Conservation (phyloP, 2,797 vertebrate species). For the Glyptemys insculpta region DNA sequence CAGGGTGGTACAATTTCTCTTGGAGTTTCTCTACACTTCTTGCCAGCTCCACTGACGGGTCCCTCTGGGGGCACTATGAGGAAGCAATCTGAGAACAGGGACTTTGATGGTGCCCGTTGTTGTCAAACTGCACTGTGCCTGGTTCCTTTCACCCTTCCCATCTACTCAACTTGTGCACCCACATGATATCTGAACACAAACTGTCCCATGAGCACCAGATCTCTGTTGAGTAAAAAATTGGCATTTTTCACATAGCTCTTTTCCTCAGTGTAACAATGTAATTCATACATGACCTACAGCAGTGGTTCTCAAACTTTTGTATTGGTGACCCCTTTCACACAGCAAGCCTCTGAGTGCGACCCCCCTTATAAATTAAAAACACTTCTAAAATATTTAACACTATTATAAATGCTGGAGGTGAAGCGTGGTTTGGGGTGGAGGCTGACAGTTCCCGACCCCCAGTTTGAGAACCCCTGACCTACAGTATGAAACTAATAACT, state of each 20-base stretch:
- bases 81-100: background rate
- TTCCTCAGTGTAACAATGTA: background rate
- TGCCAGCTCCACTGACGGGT: accelerated
- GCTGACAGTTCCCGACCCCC: too few species aligned
- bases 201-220: background rate
- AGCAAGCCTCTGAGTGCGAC: too few species aligned
- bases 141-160: background rate
- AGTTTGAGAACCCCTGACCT: background rate
- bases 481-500: background rate
- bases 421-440: background rate
- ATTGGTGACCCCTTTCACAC: too few species aligned
- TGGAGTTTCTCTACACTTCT: background rate
- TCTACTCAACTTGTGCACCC: accelerated
- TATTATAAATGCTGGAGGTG: too few species aligned
- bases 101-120: background rate
- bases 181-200: background rate
- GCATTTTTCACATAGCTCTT: background rate
- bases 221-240: background rate
- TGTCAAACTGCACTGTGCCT: background rate
- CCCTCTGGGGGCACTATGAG: accelerated
- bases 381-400: too few species aligned
- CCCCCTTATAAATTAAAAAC: too few species aligned
- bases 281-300: background rate
- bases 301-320: too few species aligned
- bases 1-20: background rate